Percentiles rank a stretch among this genome's conserved stretches.
Evolutionary conservation across 64 coral and sea anemone genomes (phyloP).

Genomic region (Pocillopora damicornis): DNA sequence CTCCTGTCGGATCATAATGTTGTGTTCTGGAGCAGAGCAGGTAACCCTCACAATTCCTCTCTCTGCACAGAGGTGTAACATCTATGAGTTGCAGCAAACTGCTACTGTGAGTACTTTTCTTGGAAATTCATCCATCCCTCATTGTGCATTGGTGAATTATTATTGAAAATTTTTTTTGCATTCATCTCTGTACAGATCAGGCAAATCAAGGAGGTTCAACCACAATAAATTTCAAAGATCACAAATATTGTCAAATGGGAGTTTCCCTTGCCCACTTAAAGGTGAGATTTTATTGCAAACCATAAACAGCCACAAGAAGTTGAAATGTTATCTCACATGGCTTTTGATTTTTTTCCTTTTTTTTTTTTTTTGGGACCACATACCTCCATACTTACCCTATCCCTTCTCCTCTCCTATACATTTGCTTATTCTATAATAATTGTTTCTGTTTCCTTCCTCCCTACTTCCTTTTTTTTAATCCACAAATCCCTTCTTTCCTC

Average conservation of each 20-base stretch:
- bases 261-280: conserved; percentile 23
- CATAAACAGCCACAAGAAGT: neutral
- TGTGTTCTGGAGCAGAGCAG: too few relatives aligned
- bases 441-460: neutral
- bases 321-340: neutral
- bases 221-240: conserved; percentile 21
- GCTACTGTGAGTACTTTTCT: too few relatives aligned
- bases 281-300: neutral
- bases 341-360: neutral
- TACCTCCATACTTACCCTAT: neutral
- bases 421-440: neutral
- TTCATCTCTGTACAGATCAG: neutral
- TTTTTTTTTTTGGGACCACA: neutral
- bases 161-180: neutral
- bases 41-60: too few relatives aligned
- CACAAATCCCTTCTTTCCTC: neutral
- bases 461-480: neutral
- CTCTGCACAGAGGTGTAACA: too few relatives aligned
- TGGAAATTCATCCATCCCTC: too few relatives aligned
- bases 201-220: neutral
- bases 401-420: neutral
- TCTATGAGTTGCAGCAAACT: too few relatives aligned
- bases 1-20: too few relatives aligned
- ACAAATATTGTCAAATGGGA: conserved; percentile 61
- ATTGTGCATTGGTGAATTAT: too few relatives aligned